Conservation (phyloP, 1,140 invertebrate genomes). For the Xylocopa sonorina region DNA sequence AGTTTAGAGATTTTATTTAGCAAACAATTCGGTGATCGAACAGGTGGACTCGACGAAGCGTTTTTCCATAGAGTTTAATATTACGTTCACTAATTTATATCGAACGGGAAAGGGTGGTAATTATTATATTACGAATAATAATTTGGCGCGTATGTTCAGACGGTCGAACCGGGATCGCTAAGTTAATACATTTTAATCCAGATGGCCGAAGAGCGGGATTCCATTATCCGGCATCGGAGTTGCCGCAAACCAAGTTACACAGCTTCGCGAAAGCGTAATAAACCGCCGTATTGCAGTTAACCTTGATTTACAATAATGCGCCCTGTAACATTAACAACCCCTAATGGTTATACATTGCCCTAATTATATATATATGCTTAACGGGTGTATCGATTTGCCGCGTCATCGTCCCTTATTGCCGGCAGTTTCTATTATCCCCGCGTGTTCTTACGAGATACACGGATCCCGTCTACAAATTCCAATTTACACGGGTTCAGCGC, state of each 20-base stretch:
- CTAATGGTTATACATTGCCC: conserved; percentile 75
- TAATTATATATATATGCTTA: conserved; percentile 70
- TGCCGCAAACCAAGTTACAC: conserved; percentile 69
- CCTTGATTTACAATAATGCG: conserved; percentile 77
- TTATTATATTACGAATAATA: no score
- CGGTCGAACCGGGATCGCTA: conserved; percentile 50
- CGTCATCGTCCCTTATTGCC: conserved; percentile 58
- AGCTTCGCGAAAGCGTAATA: conserved; percentile 72
- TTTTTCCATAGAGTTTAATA: no score
- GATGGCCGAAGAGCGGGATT: conserved; percentile 64
- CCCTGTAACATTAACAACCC: conserved; percentile 74
- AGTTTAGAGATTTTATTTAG: no score
- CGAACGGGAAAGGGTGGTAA: no score
- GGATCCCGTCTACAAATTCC: conserved; percentile 11
- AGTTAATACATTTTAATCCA: conserved; percentile 68
- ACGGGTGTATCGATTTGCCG: conserved; percentile 65
- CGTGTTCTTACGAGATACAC: conserved; percentile 37
- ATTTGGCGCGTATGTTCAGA: not conserved
- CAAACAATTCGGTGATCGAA: no score
- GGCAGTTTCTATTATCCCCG: conserved; percentile 49
- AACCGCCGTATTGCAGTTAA: conserved; percentile 74
- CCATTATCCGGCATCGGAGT: conserved; percentile 70
- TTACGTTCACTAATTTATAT: no score
- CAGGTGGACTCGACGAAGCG: no score
- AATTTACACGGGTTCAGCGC: conserved; percentile 19